Evolutionary conservation across 2,113 vertebrate genomes (phyloP).

Genomic region (Nibea coibor): DNA sequence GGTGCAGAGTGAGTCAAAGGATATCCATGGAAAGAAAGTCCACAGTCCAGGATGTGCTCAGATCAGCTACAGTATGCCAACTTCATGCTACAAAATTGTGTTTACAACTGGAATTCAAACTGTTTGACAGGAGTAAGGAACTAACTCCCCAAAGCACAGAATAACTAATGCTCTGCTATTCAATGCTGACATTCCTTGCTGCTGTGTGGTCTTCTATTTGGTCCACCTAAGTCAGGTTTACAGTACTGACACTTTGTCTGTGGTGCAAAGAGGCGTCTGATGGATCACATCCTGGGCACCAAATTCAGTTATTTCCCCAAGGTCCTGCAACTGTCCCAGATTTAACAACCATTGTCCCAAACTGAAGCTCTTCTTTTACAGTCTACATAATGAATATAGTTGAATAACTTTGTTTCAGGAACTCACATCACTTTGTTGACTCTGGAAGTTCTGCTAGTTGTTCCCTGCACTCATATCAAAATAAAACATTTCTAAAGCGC

Average conservation of each 20-base stretch:
- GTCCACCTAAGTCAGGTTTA: not conserved
- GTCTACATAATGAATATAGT: no score
- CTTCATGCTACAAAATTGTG: slow-evolving; percentile 16
- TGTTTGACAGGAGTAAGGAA: slow-evolving; percentile 36
- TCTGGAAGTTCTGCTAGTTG: no score
- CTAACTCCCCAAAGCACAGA: slow-evolving; percentile 16
- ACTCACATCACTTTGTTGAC: no score
- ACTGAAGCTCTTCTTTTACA: no score
- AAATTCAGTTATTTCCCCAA: no score
- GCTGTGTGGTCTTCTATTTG: slow-evolving; percentile 45
- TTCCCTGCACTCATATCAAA: no score
- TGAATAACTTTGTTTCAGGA: no score
- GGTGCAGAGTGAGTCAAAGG: not conserved
- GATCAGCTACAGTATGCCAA: not conserved
- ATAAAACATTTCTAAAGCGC: no score
- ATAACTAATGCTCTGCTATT: not conserved
- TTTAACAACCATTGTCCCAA: no score
- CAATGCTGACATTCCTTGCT: slow-evolving; percentile 39
- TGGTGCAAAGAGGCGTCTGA: not conserved
- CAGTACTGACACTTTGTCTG: slow-evolving; percentile 2
- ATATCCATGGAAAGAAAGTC: not conserved
- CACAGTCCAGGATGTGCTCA: not conserved
- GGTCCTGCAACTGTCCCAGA: no score
- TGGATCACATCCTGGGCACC: not conserved
- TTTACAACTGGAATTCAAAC: slow-evolving; percentile 39